These are phyloP conservation scores for Chascanopsetta lugubris DNA, from an alignment of 2,113 vertebrate species.

Conservation along the genomic window DNA sequence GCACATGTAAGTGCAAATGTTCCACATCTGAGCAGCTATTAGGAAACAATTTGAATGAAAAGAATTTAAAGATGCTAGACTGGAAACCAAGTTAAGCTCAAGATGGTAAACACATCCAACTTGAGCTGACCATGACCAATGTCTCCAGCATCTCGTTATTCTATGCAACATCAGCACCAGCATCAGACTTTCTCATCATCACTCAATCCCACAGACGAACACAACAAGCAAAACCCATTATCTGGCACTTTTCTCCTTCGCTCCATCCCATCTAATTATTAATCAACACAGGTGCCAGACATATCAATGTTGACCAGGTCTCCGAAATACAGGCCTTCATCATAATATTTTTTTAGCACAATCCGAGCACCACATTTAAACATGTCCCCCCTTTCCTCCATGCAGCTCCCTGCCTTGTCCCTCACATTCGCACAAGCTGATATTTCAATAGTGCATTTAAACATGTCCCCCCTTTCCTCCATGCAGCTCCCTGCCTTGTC, in stretches of 20 bases:
- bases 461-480: conserved; percentile 30
- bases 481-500: conserved; percentile 32
- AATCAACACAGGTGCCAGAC: conserved; percentile 41
- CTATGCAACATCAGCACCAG: conserved; percentile 30
- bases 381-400: conserved; percentile 28
- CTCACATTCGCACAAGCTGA: conserved; percentile 61
- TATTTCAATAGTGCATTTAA: conserved; percentile 60
- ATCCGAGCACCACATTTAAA: conserved; percentile 31
- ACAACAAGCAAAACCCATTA: conserved; percentile 45
- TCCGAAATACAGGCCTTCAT: conserved; percentile 19
- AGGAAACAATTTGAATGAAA: no score
- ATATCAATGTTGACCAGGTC: conserved; percentile 31
- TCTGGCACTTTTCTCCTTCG: conserved; percentile 33
- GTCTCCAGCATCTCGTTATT: conserved; percentile 27
- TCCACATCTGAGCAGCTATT: no score
- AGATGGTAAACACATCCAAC: conserved; percentile 9
- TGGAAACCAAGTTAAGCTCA: no score
- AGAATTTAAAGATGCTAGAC: no score
- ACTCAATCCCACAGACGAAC: conserved; percentile 14
- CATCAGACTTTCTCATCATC: conserved; percentile 42
- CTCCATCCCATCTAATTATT: conserved; percentile 53
- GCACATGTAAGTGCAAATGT: no score
- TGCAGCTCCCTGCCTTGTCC: conserved; percentile 32
- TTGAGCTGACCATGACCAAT: conserved; percentile 13
- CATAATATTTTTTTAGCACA: conserved; percentile 5